Evolutionary conservation across 30 jellyfish, hydroid and myxozoan genomes (phyloP), one percentile per base, ranked within the genome.

Genomic region (Hydractinia symbiolongicarpus): DNA sequence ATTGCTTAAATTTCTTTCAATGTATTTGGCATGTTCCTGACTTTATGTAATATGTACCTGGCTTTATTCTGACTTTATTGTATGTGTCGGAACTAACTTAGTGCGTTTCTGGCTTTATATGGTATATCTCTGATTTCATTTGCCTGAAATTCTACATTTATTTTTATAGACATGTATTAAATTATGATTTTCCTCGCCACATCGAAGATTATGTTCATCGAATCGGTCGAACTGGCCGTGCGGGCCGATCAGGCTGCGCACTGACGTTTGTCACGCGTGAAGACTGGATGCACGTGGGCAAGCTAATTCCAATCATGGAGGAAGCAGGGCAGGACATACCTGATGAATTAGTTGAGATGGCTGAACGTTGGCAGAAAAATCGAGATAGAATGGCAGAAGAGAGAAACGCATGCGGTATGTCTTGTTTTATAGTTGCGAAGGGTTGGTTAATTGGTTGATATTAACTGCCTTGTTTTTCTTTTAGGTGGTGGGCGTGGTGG

Each of bases 211-310:
- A 94, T 81, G 97, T 94, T 8, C 99, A 94, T 73, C 83, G 99
- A 9, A 94, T 94, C 17, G 99, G 99, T 50, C 76, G 99, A 67
- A 94, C 99, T 6, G 99, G 99, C 5, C 90, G 99, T 49, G 99
- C 99, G 16, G 99, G 99, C 78, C 90, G 96, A 74, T 76, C 94
- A n/a, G 99, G 99, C 44, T 84, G 88, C 66, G 96, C 99, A 4
- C 85, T 94, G 51, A 81, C 99, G n/a, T 94, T 94, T 72, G 86
- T 94, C 50, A 85, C 97, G 75, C 82, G 96, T 6, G 97, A 94
- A 20, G 97, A 94, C 74, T 94, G 99, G 99, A 77, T 85, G 49
- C 95, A 90, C 73, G 99, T 96, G 53, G 94, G 90, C 69, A 81
- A 86, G 75, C 66, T 88, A 72, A 84, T 94, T 13, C 96, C 94